Base-by-base conservation (phyloP, 2,888 invertebrate genomes). In the Euclidia mi region DNA sequence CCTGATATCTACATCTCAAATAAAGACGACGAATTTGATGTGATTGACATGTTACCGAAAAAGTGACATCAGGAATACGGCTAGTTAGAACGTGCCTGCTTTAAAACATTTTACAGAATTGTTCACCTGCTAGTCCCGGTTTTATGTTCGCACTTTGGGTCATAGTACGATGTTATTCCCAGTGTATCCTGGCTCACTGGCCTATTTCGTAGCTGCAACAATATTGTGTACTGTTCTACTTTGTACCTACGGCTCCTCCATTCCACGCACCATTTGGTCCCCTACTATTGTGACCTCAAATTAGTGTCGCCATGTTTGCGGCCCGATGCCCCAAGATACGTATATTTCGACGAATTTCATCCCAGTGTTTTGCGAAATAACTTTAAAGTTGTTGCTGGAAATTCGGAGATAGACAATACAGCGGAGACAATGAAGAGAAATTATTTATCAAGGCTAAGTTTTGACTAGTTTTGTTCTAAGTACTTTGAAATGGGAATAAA, bases 241-340 rank as follows among this genome's bases (percentile, higher is more conserved):
- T n/a, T 11, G 11, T 37, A 7, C 18, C 4, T 47, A 37, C 18
- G 37, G 3, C n/a, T 28, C 12, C 28, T 40, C 38, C 12, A 7
- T 7, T 37, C 4, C 37, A 43, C 38, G 45, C 53, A 43, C 25
- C 32, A 46, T 38, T 31, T 32, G 29, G 20, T 20, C 20, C 35
- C 18, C 20, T n/a, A 17, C 4, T 47, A 20, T 14, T 31, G 46
- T 44, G 43, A 40, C 20, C 29, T 42, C 35, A 46, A 43, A 48
- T 55, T 55, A 38, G 43, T 55, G 38, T 37, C 29, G 11, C 40
- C 1, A 4, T 28, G 2, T 28, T 11, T 37, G 34, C 10, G 31
- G 25, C 29, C 15, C 3, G 25, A 15, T 3, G 1, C 11, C 15
- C 31, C 31, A 44, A 37, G n/a, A n/a, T n/a, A 25, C 20, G 20